Base-by-base conservation (phyloP, 2,113 vertebrate genomes). In the Capreolus pygargus region DNA sequence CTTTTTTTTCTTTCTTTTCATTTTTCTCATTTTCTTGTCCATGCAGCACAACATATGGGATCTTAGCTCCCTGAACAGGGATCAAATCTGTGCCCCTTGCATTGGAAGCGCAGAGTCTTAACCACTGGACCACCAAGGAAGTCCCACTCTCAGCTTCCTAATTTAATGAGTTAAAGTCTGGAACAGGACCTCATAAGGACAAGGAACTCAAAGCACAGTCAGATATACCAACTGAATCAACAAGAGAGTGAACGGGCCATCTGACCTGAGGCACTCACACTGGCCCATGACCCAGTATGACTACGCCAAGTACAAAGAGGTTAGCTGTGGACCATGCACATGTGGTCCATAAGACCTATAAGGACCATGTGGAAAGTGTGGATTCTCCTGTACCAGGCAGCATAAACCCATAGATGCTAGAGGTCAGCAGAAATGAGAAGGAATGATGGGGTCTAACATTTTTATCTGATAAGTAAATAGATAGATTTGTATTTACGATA, bases 161-260 rank as follows among this genome's bases (percentile, higher is more conserved):
- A 4, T 17, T 70, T 74, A 70, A 19, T 45, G 52, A 19, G 8
- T 43, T 47, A 15, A 6, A 57, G 2, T 54, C 25, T 86, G 23
- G 25, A 89, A 30, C 5, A 83, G 27, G 33, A 3, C 12, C 5
- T 30, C 89, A 14, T 25, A 2, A 60, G 55, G 14, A 70, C 43
- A 11, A 61, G 10, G 12, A 85, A 33, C 43, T 33, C 25, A 88
- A 64, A 47, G 58, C 60, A 82, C 92, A 95, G 19, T 14, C 81
- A 93, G 25, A 52, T 27, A 64, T 43, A 14, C 17, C 11, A 57
- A 9, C 12, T 11, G 5, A 94, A 94, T 6, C 81, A 89, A n/a
- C 10, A 61, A 50, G 2, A 19, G 12, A 11, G 1, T 4, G 1
- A 7, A 12, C 25, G 12, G 12, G 12, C 7, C 60, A 1, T 54